Evolutionary conservation across 92 coral and sea anemone species (phyloP), one percentile per base, ranked within the genome.

Genomic region (Phenganax marumi): DNA sequence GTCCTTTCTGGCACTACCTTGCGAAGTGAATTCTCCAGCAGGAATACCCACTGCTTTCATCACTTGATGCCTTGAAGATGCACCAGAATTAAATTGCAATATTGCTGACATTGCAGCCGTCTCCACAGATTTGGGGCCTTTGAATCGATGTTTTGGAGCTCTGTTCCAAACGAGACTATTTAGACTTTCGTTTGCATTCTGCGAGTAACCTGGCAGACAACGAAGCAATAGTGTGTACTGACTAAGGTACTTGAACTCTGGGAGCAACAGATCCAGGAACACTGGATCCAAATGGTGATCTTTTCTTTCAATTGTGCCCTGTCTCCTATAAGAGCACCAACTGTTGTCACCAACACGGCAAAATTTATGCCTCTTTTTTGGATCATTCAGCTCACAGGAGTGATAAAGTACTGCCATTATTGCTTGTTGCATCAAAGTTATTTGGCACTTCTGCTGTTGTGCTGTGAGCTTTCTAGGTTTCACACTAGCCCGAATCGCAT

Each of bases 311-410:
- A 72, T 24, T 8, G 77, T 72, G 33, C 71, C 13, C 22, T 69
- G 79, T 70, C 84, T 78, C 63, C 79, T 84, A 56, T 55, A 70
- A 52, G 62, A 83, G 81, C 90, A 87, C 81, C 87, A 84, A 14
- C 80, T 83, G n/a, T 23, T 87, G 79, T 58, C 19, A 21, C 65
- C 65, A 12, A 25, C 12, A 19, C 60, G 89, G 89, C 86, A 81
- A 77, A 60, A 81, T 47, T 73, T 21, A 52, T 86, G 85, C 48
- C 88, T 80, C 46, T 79, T 70, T 46, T 79, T 33, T n/a, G n/a
- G n/a, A 62, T 62, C 72, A 24, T 68, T 63, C 19, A 81, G 52
- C 23, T 86, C 74, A 11, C 57, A 54, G 25, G 52, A 7, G 54
- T 82, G 85, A 66, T 82, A 82, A 56, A 82, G 73, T 22, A 60